Percentiles rank a stretch among this genome's conserved stretches.
These are phyloP conservation scores for Pygathrix nemaeus DNA, from an alignment of 2,113 vertebrate species.

Conservation along the genomic window DNA sequence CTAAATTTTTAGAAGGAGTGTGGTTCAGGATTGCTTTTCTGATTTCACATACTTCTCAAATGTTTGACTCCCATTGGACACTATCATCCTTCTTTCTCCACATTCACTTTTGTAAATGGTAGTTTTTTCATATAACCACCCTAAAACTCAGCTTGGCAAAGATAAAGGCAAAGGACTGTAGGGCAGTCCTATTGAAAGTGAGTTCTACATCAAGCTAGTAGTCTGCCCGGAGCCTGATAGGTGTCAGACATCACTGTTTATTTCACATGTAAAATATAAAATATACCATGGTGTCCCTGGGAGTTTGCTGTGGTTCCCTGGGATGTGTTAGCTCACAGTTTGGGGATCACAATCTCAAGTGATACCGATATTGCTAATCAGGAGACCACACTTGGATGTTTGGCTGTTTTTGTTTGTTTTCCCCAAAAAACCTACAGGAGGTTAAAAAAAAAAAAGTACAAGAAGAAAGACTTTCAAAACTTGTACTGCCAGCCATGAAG, in stretches of 20 bases:
- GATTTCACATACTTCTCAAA: not conserved
- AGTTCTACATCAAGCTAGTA: not conserved
- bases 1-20: not conserved
- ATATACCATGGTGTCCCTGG: fast-evolving
- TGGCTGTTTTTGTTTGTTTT: not conserved
- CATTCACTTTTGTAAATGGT: not conserved
- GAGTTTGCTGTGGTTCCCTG: not conserved
- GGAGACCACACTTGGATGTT: not conserved
- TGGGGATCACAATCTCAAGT: not conserved
- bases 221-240: not conserved
- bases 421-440: not conserved
- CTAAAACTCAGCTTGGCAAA: not conserved
- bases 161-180: not conserved
- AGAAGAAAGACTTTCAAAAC: not conserved
- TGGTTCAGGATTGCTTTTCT: not conserved
- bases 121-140: not conserved
- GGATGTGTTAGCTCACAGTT: not conserved
- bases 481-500: not conserved
- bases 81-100: not conserved
- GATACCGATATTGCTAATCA: not conserved
- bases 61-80: not conserved
- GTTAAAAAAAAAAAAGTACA: not conserved
- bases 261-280: not conserved
- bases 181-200: not conserved
- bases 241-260: not conserved